Evolutionary conservation across 2,113 vertebrate genomes (phyloP).

Genomic region (Struthidea cinerea): DNA sequence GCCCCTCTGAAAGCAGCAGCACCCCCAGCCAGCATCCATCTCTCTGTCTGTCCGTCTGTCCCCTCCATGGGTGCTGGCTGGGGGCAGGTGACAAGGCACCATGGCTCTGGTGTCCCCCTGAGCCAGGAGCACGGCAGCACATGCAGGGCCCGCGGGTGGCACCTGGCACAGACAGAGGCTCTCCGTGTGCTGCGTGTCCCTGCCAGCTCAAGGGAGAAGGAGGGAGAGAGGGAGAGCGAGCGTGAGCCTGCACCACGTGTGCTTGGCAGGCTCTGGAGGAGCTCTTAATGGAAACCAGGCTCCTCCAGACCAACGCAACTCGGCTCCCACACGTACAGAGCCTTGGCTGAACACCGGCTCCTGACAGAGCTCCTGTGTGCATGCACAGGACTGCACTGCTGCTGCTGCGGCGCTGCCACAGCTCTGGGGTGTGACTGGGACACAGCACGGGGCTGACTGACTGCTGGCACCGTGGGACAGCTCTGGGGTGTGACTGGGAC

Average conservation of each 20-base stretch:
- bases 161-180: background rate
- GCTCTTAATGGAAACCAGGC: constrained; percentile 39
- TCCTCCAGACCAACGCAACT: background rate
- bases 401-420: background rate
- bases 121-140: fast-evolving
- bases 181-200: fast-evolving
- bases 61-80: background rate
- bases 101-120: fast-evolving
- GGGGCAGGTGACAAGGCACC: background rate
- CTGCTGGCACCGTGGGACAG: background rate
- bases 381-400: background rate
- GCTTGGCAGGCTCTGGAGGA: background rate
- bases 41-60: fast-evolving
- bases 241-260: background rate
- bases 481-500: background rate
- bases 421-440: background rate
- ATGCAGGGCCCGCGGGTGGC: fast-evolving
- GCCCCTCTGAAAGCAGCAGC: background rate
- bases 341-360: background rate
- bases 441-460: background rate
- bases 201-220: background rate
- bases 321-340: background rate
- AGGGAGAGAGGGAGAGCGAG: background rate
- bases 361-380: background rate
- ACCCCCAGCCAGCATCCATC: fast-evolving